Conservation (phyloP, 2,113 vertebrate genomes). For the Gadus chalcogrammus region DNA sequence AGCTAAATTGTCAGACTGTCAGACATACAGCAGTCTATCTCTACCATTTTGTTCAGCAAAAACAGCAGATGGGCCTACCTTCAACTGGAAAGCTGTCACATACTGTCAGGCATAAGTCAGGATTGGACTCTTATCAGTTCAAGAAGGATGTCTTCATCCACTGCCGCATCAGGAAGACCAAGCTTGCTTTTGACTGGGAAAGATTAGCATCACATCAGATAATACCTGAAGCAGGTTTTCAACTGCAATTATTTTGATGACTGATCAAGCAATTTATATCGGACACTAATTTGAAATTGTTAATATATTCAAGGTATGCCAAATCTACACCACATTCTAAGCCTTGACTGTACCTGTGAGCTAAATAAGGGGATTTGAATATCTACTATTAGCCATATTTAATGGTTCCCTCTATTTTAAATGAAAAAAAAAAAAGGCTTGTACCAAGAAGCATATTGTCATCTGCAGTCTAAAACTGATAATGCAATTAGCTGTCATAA, state of each 20-base stretch:
- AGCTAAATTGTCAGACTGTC: too few species aligned
- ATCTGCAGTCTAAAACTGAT: not conserved
- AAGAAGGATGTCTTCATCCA: constrained; percentile 25
- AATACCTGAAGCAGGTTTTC: not conserved
- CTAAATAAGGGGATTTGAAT: too few species aligned
- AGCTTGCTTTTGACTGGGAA: constrained; percentile 19
- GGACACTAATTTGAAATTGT: not conserved
- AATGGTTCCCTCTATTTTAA: too few species aligned
- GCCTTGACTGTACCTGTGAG: too few species aligned
- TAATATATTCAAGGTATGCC: too few species aligned
- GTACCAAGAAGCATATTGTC: not conserved
- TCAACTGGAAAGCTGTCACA: not conserved
- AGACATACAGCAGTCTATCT: too few species aligned
- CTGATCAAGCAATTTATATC: not conserved
- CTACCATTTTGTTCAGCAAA: too few species aligned
- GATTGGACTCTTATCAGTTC: constrained; percentile 17
- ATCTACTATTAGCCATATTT: too few species aligned
- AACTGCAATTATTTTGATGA: not conserved
- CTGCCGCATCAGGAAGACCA: constrained; percentile 5
- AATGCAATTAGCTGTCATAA: not conserved
- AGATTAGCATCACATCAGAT: not conserved
- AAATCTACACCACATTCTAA: too few species aligned
- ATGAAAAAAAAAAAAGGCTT: too few species aligned
- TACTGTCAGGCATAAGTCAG: constrained; percentile 17
- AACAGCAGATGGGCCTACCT: too few species aligned